Conservation (phyloP, 2,113 vertebrate genomes). For the Ascaphus truei region DNA sequence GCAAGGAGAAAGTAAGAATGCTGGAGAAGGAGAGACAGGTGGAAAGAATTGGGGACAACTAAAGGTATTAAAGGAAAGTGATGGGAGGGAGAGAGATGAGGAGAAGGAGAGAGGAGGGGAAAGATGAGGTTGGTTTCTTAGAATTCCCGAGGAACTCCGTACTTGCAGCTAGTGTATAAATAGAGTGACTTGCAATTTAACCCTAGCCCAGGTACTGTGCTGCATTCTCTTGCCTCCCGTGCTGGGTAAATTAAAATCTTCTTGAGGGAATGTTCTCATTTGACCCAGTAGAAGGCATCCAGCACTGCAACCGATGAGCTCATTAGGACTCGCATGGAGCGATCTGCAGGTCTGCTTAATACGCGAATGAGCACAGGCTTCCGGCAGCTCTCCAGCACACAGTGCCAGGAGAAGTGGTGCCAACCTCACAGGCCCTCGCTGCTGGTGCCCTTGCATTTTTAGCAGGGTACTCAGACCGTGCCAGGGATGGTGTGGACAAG, state of each 20-base stretch:
- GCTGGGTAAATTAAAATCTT: background rate
- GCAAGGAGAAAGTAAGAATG: too few relatives aligned
- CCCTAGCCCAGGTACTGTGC: background rate
- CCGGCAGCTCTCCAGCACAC: background rate
- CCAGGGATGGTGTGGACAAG: background rate
- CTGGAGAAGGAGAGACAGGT: too few relatives aligned
- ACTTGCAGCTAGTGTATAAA: too few relatives aligned
- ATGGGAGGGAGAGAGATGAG: too few relatives aligned
- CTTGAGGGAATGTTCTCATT: background rate
- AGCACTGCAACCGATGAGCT: conserved; percentile 2
- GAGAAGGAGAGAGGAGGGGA: too few relatives aligned
- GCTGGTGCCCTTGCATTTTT: background rate
- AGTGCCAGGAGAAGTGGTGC: conserved; percentile 14
- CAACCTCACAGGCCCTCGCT: background rate
- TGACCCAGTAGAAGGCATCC: background rate
- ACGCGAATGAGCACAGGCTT: background rate
- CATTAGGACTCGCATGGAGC: background rate
- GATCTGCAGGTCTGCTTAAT: background rate
- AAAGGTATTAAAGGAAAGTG: too few relatives aligned
- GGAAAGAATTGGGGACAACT: too few relatives aligned
- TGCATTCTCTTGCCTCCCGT: background rate
- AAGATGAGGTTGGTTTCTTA: too few relatives aligned
- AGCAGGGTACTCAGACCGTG: background rate
- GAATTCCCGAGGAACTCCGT: too few relatives aligned
- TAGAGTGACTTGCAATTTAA: too few relatives aligned